Evolutionary conservation across 2,797 vertebrate species (phyloP), one percentile per base, ranked within the genome.

Genomic region (Siniperca obscura): DNA sequence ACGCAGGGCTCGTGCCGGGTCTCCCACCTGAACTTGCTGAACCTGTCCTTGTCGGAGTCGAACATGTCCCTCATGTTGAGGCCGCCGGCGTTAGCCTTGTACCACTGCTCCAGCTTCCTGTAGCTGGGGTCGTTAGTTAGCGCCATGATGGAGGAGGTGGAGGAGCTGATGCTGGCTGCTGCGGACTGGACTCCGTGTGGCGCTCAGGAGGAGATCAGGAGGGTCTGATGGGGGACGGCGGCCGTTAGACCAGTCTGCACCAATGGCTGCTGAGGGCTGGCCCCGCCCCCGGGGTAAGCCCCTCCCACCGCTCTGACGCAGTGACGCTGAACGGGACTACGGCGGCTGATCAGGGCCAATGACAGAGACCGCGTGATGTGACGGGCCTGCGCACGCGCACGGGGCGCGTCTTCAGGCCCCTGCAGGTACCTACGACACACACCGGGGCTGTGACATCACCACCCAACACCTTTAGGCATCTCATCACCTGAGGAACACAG

Each of bases 1-100:
- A 1, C 38, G 1, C 38, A 40, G 9, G 38, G 38, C 38, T 40
- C 38, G 38, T 7, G 38, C 9, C 38, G 10, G 38, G 1, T 42
- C 9, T 42, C n/a, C 36, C 14, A 94, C 97, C 97, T 98, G 95
- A 98, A 96, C 57, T 88, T 95, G 82, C 55, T 87, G 95, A 98
- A 98, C 0, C 97, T 91, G 0, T 96, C 94, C 83, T 83, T 84
- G 73, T 98, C 96, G 4, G 74, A 57, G 0, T 96, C 93, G 78
- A 98, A 98, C 88, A 98, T 94, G 62, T 91, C 80, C 89, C 97
- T 94, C 92, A 98, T 94, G 62, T 94, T 95, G 42, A 98, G 95
- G 27, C 86, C 84, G 7, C 91, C 68, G 22, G 80, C 89, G 38
- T 96, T 90, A 3, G 82, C 84, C 22, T 90, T 86, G 89, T 96